Percentiles rank a stretch among this genome's conserved stretches.
Evolutionary conservation across 2,888 invertebrate species (phyloP).

Genomic region (Odontocerum albicorne): DNA sequence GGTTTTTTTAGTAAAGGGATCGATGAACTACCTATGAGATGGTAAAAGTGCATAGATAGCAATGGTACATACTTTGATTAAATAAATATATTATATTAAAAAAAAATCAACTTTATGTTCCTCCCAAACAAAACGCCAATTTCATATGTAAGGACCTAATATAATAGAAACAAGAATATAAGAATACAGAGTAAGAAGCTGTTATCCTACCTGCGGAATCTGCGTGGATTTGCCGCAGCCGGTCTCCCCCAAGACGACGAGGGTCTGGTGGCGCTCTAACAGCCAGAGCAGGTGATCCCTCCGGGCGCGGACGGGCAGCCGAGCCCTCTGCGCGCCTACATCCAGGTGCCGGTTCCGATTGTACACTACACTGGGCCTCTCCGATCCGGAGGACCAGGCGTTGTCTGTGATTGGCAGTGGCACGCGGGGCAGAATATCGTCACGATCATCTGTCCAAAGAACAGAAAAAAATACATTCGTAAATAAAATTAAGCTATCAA

Average conservation of each 20-base stretch:
- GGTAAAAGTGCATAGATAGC: no score
- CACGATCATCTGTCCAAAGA: slow-evolving; percentile 40
- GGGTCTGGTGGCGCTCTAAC: slow-evolving; percentile 85
- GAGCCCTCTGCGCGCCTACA: slow-evolving; percentile 80
- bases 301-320: slow-evolving; percentile 84
- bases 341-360: slow-evolving; percentile 85
- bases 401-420: slow-evolving; percentile 27
- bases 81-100: no score
- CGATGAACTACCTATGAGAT: no score
- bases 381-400: slow-evolving; percentile 2
- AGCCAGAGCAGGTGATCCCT: slow-evolving; percentile 87
- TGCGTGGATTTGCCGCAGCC: slow-evolving; percentile 97
- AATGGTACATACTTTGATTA: no score
- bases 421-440: slow-evolving; percentile 48
- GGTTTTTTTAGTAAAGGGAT: no score
- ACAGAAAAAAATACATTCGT: slow-evolving; percentile 31
- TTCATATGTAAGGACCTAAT: no score
- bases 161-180: no score
- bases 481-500: slow-evolving; percentile 21
- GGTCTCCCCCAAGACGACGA: slow-evolving; percentile 91
- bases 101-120: no score
- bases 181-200: no score
- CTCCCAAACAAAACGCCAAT: no score
- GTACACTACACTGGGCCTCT: slow-evolving; percentile 60
- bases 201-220: slow-evolving; percentile 82